Conservation (phyloP, 2,888 invertebrate species). For the Rhorus exstirpatorius region DNA sequence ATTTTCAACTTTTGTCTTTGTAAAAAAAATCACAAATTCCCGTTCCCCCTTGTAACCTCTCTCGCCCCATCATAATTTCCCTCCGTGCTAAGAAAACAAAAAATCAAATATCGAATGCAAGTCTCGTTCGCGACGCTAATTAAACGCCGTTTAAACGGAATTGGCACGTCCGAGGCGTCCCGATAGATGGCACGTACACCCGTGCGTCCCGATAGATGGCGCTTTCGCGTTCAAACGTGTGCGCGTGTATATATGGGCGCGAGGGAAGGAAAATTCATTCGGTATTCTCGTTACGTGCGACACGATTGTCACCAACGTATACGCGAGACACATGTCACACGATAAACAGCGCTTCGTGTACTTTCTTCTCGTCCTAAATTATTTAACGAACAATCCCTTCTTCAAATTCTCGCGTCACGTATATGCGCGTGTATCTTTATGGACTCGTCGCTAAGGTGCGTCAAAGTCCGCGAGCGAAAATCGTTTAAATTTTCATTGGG, state of each 20-base stretch:
- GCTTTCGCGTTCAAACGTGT: constrained; percentile 25
- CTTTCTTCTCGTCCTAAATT: constrained; percentile 59
- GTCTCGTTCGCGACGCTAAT: constrained; percentile 55
- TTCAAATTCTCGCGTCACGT: constrained; percentile 20
- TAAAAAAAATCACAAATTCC: too few species aligned
- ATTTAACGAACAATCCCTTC: constrained; percentile 9
- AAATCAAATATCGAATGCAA: constrained; percentile 28
- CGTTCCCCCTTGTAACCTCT: background rate
- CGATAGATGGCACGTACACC: too few species aligned
- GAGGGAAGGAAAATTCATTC: constrained; percentile 29
- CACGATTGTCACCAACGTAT: constrained; percentile 50
- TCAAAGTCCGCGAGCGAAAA: background rate
- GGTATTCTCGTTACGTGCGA: constrained; percentile 52
- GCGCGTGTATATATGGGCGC: too few species aligned
- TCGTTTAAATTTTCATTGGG: background rate
- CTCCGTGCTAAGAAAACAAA: background rate
- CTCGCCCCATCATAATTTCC: background rate
- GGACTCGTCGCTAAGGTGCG: constrained; percentile 7
- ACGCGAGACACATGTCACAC: constrained; percentile 44
- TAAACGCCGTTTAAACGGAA: constrained; percentile 44
- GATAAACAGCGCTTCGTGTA: constrained; percentile 12
- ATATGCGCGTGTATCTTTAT: constrained; percentile 9
- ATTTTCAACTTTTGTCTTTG: constrained; percentile 28
- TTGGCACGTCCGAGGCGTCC: constrained; percentile 37
- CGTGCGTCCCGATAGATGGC: constrained; percentile 41